These are phyloP conservation scores for Coranthus polyacanthus DNA, from an alignment of 2,797 vertebrate species.

Conservation along the genomic window DNA sequence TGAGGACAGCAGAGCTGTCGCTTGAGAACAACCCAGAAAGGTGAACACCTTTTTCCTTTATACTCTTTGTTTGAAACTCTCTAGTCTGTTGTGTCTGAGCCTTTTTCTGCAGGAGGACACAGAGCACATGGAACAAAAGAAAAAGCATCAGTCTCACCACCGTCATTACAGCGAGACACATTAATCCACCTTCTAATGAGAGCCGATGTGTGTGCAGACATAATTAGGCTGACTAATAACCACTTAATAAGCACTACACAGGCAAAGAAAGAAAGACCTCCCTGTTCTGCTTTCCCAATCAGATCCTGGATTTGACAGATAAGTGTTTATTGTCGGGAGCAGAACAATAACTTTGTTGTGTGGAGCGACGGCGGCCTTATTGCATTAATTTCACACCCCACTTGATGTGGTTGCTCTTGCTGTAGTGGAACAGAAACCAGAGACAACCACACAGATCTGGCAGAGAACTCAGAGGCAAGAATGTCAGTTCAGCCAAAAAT, in stretches of 20 bases:
- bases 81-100: conserved; percentile 92
- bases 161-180: conserved; percentile 22
- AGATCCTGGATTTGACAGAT: conserved; percentile 50
- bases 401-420: conserved; percentile 54
- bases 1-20: conserved; percentile 79
- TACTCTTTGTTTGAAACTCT: conserved; percentile 97
- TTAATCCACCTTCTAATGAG: conserved; percentile 31
- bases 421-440: conserved; percentile 30
- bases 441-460: conserved; percentile 32
- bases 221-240: conserved; percentile 55
- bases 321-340: conserved; percentile 41
- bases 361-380: conserved; percentile 39
- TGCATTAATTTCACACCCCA: conserved; percentile 65
- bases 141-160: conserved; percentile 43
- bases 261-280: conserved; percentile 54
- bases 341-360: conserved; percentile 62
- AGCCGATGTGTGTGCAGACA: conserved; percentile 19
- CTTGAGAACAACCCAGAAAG: conserved; percentile 91
- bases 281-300: conserved; percentile 48
- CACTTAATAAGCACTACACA: conserved; percentile 35
- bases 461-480: conserved; percentile 28
- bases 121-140: conserved; percentile 52
- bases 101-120: conserved; percentile 89
- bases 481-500: not conserved
- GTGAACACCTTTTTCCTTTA: conserved; percentile 96